Conservation (phyloP, 2,797 vertebrate species). For the Typhlichthys eigenmanni region DNA sequence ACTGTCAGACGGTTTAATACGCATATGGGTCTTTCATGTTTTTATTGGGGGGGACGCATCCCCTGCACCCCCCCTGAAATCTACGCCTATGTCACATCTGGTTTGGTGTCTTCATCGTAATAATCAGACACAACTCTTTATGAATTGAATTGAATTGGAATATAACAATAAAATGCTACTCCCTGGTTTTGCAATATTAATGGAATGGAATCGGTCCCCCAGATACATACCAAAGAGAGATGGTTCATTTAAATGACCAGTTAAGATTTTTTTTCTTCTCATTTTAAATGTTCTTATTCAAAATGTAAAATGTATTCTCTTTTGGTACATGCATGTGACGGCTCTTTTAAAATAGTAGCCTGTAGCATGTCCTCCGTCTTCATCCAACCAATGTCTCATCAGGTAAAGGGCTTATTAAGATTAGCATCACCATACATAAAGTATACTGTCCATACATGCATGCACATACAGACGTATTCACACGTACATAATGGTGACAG, state of each 20-base stretch:
- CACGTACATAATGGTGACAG: slow-evolving; percentile 25
- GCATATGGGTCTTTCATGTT: too few species aligned
- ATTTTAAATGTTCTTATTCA: slow-evolving; percentile 21
- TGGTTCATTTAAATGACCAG: slow-evolving; percentile 2
- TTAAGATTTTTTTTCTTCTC: neutral
- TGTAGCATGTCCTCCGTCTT: slow-evolving; percentile 58
- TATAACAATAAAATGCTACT: slow-evolving; percentile 7
- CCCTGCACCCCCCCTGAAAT: too few species aligned
- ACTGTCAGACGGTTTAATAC: too few species aligned
- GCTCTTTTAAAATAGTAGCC: slow-evolving; percentile 28
- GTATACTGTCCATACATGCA: neutral
- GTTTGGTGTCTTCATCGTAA: neutral
- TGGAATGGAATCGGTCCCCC: slow-evolving; percentile 10
- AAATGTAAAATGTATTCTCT: slow-evolving; percentile 21
- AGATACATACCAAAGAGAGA: neutral
- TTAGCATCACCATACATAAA: slow-evolving; percentile 40
- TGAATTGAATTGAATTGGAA: slow-evolving; percentile 9
- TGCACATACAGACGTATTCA: slow-evolving; percentile 22
- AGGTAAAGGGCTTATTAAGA: slow-evolving; percentile 74
- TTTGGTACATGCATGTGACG: slow-evolving; percentile 35
- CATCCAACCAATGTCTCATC: slow-evolving; percentile 56
- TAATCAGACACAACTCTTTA: slow-evolving; percentile 5
- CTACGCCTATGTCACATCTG: neutral
- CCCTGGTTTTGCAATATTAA: neutral
- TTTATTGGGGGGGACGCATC: too few species aligned